Evolutionary conservation across 2,888 invertebrate genomes (phyloP), one percentile per base, ranked within the genome.

Genomic region (Tridacna gigas): DNA sequence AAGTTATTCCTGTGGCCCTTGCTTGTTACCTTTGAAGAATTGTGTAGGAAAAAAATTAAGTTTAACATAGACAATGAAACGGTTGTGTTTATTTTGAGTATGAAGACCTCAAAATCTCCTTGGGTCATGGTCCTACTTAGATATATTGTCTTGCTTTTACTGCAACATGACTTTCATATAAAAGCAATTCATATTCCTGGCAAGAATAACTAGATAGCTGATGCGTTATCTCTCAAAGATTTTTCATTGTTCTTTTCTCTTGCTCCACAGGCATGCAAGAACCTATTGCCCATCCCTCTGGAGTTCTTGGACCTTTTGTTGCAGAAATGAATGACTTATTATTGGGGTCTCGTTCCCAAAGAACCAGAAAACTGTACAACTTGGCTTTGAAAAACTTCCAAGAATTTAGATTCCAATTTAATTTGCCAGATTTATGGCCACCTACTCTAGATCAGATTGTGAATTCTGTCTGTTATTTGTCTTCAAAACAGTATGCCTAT

Each of bases 41-140:
- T 79, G 12, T 71, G 60, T 28, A 79, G 73, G 13, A 80, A 80
- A 56, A 83, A 56, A 77, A n/a, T 80, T 28, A 37, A 45, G 9
- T 84, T 84, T 18, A 74, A 75, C 13, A 69, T 37, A 9, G 80
- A 80, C 63, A 84, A 80, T 26, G 65, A 74, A 37, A 26, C 84
- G n/a, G 77, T 84, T 7, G 51, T 47, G 18, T 71, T 73, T 26
- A 80, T 83, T 26, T 51, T 83, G 15, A 79, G 77, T 26, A 76
- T 65, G 47, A 79, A 79, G 79, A 79, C 83, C 15, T 84, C 84
- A 12, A 80, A 78, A 28, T 78, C 77, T 28, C 63, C 69, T 5
- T 67, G 13, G 28, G 74, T 77, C 13, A 78, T 82, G 82, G 47
- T 74, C 0, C 25, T 82, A 1, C 25, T 82, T 13, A 26, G 82